These are phyloP conservation scores for Calyptommatus sinebrachiatus DNA, from an alignment of 2,113 vertebrate genomes.

Conservation along the genomic window DNA sequence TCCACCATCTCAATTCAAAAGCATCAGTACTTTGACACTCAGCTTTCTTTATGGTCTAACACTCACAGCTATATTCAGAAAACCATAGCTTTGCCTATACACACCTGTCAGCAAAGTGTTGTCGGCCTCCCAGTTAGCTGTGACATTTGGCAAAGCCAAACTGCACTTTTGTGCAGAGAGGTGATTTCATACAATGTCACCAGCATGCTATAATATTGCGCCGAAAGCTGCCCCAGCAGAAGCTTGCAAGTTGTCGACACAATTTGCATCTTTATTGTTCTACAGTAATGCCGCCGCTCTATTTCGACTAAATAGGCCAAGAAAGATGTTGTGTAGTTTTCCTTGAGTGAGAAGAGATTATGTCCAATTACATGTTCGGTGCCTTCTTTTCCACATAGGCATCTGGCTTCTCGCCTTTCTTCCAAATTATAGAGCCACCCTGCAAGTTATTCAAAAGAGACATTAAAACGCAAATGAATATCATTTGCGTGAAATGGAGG, in stretches of 20 bases:
- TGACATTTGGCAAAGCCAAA: not conserved
- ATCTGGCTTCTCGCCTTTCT: not conserved
- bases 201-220: conserved; percentile 21
- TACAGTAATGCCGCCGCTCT: not conserved
- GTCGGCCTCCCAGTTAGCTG: too few species aligned
- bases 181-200: not conserved
- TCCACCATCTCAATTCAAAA: too few species aligned
- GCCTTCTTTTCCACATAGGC: not conserved
- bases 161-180: not conserved
- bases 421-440: not conserved
- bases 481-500: fast-evolving
- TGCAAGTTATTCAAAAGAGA: not conserved
- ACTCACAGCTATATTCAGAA: too few species aligned
- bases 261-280: conserved; percentile 56
- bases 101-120: not conserved
- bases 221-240: not conserved
- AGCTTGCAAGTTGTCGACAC: conserved; percentile 16
- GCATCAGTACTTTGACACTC: too few species aligned
- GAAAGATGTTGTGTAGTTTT: conserved; percentile 42
- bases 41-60: too few species aligned
- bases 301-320: conserved; percentile 38
- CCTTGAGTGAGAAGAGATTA: conserved; percentile 47
- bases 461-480: fast-evolving
- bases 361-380: conserved; percentile 29
- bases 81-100: too few species aligned